Percentiles rank a stretch among this genome's conserved stretches.
Evolutionary conservation across 2,797 vertebrate species (phyloP).

Genomic region (Tachyglossus aculeatus): DNA sequence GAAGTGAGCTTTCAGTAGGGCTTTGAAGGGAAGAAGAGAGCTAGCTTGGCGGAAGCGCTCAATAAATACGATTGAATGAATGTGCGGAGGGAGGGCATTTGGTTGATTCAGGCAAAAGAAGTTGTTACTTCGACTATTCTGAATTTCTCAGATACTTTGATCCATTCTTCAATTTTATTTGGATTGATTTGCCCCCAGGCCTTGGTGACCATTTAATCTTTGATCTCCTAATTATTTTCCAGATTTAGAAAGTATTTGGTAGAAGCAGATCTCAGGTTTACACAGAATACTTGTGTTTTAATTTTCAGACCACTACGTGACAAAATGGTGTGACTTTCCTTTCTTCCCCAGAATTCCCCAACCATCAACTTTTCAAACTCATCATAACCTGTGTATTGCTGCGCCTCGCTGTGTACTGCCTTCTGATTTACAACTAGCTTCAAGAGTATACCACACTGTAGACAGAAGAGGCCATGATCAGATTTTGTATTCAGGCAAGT

Average conservation of each 20-base stretch:
- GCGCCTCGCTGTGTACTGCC: constrained; percentile 64
- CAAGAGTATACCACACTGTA: constrained; percentile 67
- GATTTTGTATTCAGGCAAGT: not conserved
- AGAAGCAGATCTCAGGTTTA: not conserved
- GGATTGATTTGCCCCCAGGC: not conserved
- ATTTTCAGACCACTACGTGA: not conserved
- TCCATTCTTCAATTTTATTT: not conserved
- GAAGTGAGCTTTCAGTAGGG: too few species aligned
- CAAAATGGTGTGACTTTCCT: constrained; percentile 2
- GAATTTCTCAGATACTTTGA: not conserved
- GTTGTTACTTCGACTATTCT: not conserved
- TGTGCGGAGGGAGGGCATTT: too few species aligned
- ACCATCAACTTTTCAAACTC: constrained; percentile 45
- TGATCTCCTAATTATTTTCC: too few species aligned
- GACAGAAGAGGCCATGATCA: constrained; percentile 54
- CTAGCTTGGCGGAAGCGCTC: too few species aligned
- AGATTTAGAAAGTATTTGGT: not conserved
- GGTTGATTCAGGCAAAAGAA: not conserved
- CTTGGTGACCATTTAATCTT: constrained; percentile 4
- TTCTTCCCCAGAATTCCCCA: constrained; percentile 52
- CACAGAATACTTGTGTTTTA: not conserved
- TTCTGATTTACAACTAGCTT: constrained; percentile 66
- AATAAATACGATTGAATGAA: too few species aligned
- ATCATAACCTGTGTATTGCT: constrained; percentile 68
- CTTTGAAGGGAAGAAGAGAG: too few species aligned